These are phyloP conservation scores for Xenotilapia longispinis DNA, from an alignment of 2,113 vertebrate species.

Conservation along the genomic window DNA sequence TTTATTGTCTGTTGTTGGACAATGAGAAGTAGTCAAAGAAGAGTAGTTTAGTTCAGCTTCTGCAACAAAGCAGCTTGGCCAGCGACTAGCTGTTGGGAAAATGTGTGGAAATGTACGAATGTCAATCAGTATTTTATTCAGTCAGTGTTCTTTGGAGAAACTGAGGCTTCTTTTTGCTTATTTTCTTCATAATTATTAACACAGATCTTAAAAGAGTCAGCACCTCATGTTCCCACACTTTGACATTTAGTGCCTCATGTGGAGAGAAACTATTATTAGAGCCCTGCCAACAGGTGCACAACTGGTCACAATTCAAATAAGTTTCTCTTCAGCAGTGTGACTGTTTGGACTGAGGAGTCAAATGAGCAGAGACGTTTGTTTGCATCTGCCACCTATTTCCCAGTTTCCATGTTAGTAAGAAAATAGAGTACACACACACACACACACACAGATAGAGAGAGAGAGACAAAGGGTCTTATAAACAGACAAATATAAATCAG, in stretches of 20 bases:
- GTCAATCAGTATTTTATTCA: background rate
- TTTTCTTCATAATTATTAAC: background rate
- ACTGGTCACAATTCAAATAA: constrained; percentile 30
- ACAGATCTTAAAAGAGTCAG: background rate
- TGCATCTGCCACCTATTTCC: constrained; percentile 26
- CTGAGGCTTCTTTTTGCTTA: background rate
- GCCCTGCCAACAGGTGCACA: constrained; percentile 7
- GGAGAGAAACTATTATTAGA: background rate
- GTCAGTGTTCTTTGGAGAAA: background rate
- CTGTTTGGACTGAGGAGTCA: constrained; percentile 17
- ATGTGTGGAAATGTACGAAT: background rate
- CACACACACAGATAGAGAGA: background rate
- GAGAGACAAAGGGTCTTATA: background rate
- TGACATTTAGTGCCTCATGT: background rate
- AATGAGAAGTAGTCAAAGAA: background rate
- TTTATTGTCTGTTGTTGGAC: background rate
- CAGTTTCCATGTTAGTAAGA: constrained; percentile 6
- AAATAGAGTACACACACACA: background rate
- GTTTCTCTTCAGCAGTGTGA: constrained; percentile 6
- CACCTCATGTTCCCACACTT: background rate
- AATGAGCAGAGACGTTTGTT: constrained; percentile 19
- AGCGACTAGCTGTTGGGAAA: background rate
- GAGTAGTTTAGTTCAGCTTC: background rate
- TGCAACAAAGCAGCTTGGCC: background rate
- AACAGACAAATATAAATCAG: background rate